Conservation (phyloP, 1,140 invertebrate species). For the Contarinia nasturtii region DNA sequence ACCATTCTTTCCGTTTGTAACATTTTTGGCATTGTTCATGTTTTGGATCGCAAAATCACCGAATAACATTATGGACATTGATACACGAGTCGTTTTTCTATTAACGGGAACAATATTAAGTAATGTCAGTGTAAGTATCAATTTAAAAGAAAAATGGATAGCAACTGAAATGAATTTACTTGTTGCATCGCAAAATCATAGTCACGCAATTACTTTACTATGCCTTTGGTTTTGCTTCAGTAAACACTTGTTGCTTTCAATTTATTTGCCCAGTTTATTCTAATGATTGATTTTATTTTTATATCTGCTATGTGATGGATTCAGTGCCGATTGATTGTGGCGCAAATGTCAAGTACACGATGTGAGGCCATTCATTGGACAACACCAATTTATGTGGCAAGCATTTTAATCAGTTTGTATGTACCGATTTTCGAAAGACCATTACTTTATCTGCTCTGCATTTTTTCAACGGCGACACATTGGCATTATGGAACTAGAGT, state of each 20-base stretch:
- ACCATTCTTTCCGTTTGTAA: conserved; percentile 59
- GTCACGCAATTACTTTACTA: neutral
- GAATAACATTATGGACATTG: conserved; percentile 51
- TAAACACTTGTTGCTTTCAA: neutral
- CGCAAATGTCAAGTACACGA: conserved; percentile 85
- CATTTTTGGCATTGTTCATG: conserved; percentile 52
- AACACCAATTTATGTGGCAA: conserved; percentile 41
- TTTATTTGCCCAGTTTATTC: neutral
- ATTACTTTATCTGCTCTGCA: conserved; percentile 51
- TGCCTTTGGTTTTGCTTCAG: neutral
- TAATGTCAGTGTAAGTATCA: conserved; percentile 76
- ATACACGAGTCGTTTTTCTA: conserved; percentile 69
- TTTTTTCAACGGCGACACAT: conserved; percentile 54
- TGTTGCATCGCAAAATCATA: neutral
- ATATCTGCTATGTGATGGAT: conserved; percentile 11
- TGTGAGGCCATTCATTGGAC: conserved; percentile 75
- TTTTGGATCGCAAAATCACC: conserved; percentile 63
- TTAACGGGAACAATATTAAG: conserved; percentile 83
- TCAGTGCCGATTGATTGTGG: conserved; percentile 85
- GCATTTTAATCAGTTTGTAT: conserved; percentile 32
- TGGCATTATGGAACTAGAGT: conserved; percentile 84
- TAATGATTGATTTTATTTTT: neutral
- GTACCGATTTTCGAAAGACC: conserved; percentile 42
- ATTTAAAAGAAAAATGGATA: conserved; percentile 3
- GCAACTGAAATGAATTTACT: conserved; percentile 2